Evolutionary conservation across 1,140 invertebrate species (phyloP).

Genomic region (Drosophila littoralis): DNA sequence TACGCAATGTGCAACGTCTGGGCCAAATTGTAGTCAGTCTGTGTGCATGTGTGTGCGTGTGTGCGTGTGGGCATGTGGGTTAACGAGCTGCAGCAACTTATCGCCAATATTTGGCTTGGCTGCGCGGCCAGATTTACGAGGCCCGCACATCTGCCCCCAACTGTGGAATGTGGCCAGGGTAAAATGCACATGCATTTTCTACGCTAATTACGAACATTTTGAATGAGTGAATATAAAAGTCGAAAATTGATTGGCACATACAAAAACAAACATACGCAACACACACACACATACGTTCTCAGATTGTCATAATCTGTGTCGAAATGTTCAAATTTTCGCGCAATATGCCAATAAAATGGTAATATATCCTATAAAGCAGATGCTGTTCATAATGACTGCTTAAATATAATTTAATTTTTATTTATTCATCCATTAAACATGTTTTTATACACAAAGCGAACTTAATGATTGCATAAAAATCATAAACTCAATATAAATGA

Average conservation of each 20-base stretch:
- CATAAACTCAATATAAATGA: background rate
- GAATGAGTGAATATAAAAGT: constrained; percentile 81
- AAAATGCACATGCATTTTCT: constrained; percentile 56
- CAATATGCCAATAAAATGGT: constrained; percentile 58
- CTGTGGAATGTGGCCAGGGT: constrained; percentile 33
- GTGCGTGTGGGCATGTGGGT: constrained; percentile 45
- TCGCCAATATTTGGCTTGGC: constrained; percentile 65
- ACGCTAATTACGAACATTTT: constrained; percentile 71
- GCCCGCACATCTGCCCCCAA: constrained; percentile 31
- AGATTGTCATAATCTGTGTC: constrained; percentile 65
- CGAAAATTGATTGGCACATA: constrained; percentile 79
- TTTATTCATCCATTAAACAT: constrained; percentile 52
- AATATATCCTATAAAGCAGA: constrained; percentile 35
- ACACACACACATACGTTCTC: constrained; percentile 41
- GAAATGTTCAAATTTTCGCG: constrained; percentile 54
- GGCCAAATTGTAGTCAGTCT: background rate
- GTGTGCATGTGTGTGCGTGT: background rate
- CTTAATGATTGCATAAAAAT: constrained; percentile 1
- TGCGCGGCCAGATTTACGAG: constrained; percentile 57
- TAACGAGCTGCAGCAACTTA: constrained; percentile 70
- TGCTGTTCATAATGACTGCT: constrained; percentile 51
- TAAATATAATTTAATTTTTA: constrained; percentile 53
- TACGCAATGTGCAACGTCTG: constrained; percentile 25
- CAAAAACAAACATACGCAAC: constrained; percentile 46
- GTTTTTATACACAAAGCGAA: constrained; percentile 15